Evolutionary conservation across 2,888 invertebrate species (phyloP).

Genomic region (Drosophila demipolita): DNA sequence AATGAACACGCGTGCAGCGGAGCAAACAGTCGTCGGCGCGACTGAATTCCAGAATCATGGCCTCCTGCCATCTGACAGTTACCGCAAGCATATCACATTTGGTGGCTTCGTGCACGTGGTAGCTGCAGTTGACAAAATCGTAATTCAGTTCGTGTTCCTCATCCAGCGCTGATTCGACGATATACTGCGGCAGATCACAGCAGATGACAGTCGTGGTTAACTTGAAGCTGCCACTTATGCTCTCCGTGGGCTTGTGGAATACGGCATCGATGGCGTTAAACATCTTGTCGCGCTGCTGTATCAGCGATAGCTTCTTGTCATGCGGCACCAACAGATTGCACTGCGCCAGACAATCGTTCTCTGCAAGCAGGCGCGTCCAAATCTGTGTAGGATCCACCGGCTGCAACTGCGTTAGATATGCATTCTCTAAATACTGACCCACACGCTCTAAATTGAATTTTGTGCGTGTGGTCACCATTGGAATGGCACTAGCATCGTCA

Average conservation of each 20-base stretch:
- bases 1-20: conserved; percentile 86
- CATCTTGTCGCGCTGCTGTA: conserved; percentile 92
- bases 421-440: conserved; percentile 94
- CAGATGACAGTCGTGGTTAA: conserved; percentile 86
- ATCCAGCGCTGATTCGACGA: conserved; percentile 26
- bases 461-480: conserved; percentile 79
- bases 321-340: conserved; percentile 91
- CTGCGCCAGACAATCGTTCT: conserved; percentile 90
- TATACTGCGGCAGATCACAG: conserved; percentile 59
- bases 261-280: conserved; percentile 88
- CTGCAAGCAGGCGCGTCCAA: conserved; percentile 91
- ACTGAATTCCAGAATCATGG: conserved; percentile 82
- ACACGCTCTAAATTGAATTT: conserved; percentile 94
- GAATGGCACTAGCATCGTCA: conserved; percentile 6
- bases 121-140: conserved; percentile 73
- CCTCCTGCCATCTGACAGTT: conserved; percentile 77
- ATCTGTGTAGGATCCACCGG: conserved; percentile 90
- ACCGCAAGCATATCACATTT: conserved; percentile 78
- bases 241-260: conserved; percentile 88
- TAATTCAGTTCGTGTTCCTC: conserved; percentile 38
- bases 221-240: conserved; percentile 88
- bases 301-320: conserved; percentile 90
- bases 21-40: conserved; percentile 82
- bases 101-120: conserved; percentile 74
- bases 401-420: conserved; percentile 88